phyloP scores from a whole-genome alignment of 2,113 vertebrate species.

The Neoarius graeffei region DNA sequence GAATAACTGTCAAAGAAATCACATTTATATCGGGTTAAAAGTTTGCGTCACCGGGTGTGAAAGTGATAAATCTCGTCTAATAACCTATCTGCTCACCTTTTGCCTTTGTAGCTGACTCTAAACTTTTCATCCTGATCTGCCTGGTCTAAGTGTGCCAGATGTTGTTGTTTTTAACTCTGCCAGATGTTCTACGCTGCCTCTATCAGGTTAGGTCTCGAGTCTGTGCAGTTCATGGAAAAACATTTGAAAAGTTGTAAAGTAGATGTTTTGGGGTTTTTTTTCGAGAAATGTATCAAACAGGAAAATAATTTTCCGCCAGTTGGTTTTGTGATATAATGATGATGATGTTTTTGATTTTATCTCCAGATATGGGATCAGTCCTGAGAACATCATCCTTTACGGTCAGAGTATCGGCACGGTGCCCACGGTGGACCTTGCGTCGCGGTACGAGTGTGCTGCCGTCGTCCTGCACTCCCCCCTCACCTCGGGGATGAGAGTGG shows the following conservation, averaged over 20 bases:
- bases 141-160: background rate
- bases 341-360: too few species aligned
- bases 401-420: too few species aligned
- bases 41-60: background rate
- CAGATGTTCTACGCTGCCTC: background rate
- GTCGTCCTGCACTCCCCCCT: too few species aligned
- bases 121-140: background rate
- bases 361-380: too few species aligned
- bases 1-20: background rate
- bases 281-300: too few species aligned
- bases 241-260: background rate
- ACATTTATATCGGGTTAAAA: background rate
- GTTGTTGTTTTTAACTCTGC: background rate
- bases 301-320: too few species aligned
- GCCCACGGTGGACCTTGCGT: too few species aligned
- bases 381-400: too few species aligned
- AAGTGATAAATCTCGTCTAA: background rate
- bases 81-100: background rate
- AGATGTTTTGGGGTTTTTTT: too few species aligned
- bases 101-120: background rate
- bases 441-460: too few species aligned
- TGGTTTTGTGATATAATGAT: too few species aligned
- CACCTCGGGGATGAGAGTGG: too few species aligned
- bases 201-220: background rate
- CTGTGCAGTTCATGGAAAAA: background rate